Conservation (phyloP, 2,888 invertebrate genomes). For the Pilophorus perplexus region DNA sequence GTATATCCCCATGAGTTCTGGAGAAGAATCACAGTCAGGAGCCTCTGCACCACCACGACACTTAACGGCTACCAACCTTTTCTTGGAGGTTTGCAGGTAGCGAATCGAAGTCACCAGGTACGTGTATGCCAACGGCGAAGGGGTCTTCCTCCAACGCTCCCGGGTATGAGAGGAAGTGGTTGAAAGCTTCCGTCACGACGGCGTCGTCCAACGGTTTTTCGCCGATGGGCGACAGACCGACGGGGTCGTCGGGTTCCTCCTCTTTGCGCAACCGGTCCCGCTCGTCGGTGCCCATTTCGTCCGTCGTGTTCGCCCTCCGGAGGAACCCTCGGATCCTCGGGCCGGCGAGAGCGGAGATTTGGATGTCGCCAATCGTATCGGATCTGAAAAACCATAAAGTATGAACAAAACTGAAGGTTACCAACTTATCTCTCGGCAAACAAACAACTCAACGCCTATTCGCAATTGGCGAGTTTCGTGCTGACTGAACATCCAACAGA, state of each 20-base stretch:
- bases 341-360: not conserved
- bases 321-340: constrained; percentile 11
- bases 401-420: too few relatives aligned
- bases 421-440: too few relatives aligned
- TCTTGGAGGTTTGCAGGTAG: constrained; percentile 32
- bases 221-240: constrained; percentile 48
- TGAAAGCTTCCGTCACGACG: constrained; percentile 49
- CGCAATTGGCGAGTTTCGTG: too few relatives aligned
- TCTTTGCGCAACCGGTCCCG: constrained; percentile 19
- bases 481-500: too few relatives aligned
- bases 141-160: constrained; percentile 43
- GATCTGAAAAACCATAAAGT: too few relatives aligned
- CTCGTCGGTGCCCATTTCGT: constrained; percentile 30
- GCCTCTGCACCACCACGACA: too few relatives aligned
- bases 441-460: too few relatives aligned
- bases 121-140: constrained; percentile 50
- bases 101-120: constrained; percentile 50
- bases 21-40: too few relatives aligned
- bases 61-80: constrained; percentile 30
- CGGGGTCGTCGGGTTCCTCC: constrained; percentile 42
- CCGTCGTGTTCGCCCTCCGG: constrained; percentile 30
- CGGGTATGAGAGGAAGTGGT: constrained; percentile 22
- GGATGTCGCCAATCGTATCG: constrained; percentile 26
- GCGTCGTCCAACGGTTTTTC: too few relatives aligned
- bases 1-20: too few relatives aligned